Evolutionary conservation across 2,797 vertebrate genomes (phyloP), one percentile per base, ranked within the genome.

Genomic region (Moxostoma hubbsi): DNA sequence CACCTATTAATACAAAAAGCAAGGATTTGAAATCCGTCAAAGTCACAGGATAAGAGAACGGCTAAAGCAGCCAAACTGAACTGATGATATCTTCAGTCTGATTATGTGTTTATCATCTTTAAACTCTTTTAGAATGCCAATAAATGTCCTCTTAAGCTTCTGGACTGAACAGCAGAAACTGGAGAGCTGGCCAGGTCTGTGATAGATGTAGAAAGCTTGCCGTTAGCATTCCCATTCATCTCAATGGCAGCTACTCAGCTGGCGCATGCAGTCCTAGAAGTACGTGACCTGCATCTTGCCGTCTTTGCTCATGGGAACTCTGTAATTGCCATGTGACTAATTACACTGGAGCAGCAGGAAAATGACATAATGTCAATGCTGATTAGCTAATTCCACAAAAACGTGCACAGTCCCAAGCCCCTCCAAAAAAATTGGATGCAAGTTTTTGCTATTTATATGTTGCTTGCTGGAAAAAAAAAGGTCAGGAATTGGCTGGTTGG

Each of bases 1-100:
- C 73, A 80, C 64, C 53, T 73, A 57, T 82, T 82, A 82, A 77
- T 80, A 73, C 77, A 80, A 24, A 85, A 50, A 51, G 67, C 18
- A 7, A n/a, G 68, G 13, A 57, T 59, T 49, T 69, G 65, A 82
- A 80, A 82, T 36, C 65, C 46, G 70, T 70, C 65, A 58, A 69
- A n/a, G 58, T 70, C 76, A 79, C 55, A 68, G 18, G 64, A 66
- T n/a, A 51, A 68, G 77, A 66, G 74, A 82, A 79, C 65, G 58
- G 59, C 58, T 75, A 79, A 55, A 82, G 71, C 75, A 79, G 81
- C 64, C 43, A 45, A 18, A 69, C 36, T 36, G 36, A 36, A 36
- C 36, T 36, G 36, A 24, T 24, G 18, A 36, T 36, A 36, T 36
- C 36, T 36, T 36, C 36, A 64, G 43, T 9, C 43, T 2, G 24